Conservation (phyloP, 2,888 invertebrate genomes). For the Drosophila greeni region DNA sequence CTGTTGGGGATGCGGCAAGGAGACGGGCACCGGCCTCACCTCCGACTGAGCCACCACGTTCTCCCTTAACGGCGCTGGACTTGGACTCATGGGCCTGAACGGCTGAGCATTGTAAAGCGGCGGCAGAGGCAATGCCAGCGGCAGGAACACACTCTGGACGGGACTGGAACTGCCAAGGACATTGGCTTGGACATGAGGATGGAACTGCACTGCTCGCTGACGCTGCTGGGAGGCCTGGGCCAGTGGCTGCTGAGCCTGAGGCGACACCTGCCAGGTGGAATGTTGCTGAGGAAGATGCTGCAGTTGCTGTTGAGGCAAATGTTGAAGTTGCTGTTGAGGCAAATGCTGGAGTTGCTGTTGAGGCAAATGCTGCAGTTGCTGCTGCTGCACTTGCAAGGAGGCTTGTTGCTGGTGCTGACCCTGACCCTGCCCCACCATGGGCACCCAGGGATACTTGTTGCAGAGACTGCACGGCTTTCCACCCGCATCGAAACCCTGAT, state of each 20-base stretch:
- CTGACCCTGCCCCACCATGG: constrained; percentile 80
- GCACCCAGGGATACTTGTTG: constrained; percentile 90
- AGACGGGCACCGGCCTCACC: constrained; percentile 57
- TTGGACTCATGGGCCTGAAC: constrained; percentile 76
- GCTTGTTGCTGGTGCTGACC: constrained; percentile 45
- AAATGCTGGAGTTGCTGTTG: constrained; percentile 48
- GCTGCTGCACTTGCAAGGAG: constrained; percentile 36
- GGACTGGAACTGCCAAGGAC: constrained; percentile 6
- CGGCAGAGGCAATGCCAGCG: constrained; percentile 82
- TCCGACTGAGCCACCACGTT: constrained; percentile 74
- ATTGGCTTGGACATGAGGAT: background rate
- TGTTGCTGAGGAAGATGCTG: constrained; percentile 47
- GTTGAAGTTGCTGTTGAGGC: constrained; percentile 34
- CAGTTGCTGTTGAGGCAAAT: constrained; percentile 34
- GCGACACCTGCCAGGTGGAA: constrained; percentile 36
- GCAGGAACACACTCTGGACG: constrained; percentile 67
- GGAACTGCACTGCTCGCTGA: constrained; percentile 54
- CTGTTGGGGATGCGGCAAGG: constrained; percentile 31
- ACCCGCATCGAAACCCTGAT: constrained; percentile 55
- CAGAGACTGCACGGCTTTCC: constrained; percentile 86
- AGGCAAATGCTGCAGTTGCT: constrained; percentile 34
- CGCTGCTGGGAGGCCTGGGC: constrained; percentile 56
- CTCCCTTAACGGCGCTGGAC: constrained; percentile 44
- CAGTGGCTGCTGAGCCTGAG: constrained; percentile 21
- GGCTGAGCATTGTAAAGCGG: constrained; percentile 83